Evolutionary conservation across 1,140 invertebrate genomes (phyloP).

Genomic region (Ostrea denselamellosa): DNA sequence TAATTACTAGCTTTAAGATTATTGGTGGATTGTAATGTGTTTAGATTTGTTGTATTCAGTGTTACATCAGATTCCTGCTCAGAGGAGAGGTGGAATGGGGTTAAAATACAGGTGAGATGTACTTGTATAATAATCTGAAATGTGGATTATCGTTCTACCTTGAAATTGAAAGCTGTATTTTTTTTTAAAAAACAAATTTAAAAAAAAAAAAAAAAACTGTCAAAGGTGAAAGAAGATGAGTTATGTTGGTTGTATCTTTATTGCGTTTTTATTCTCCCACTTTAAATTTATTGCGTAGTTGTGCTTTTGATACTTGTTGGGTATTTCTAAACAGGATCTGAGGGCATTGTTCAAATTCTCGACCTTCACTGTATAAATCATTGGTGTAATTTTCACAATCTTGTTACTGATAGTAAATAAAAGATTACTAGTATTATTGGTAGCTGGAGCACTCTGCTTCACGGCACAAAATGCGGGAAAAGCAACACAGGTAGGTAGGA

Average conservation of each 20-base stretch:
- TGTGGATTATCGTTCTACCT: too few species aligned
- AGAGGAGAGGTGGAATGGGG: neutral
- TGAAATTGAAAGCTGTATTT: too few species aligned
- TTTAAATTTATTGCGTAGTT: neutral
- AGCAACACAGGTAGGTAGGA: neutral
- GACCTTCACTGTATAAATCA: too few species aligned
- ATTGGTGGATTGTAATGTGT: conserved; percentile 12
- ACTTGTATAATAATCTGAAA: neutral
- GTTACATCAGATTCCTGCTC: neutral
- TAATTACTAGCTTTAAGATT: neutral
- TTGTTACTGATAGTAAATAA: neutral
- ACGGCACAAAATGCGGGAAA: neutral
- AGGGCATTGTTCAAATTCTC: neutral
- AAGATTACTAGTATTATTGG: neutral
- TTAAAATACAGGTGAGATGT: neutral
- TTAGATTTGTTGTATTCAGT: conserved; percentile 24
- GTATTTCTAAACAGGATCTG: neutral
- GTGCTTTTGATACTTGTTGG: neutral
- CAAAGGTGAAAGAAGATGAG: neutral
- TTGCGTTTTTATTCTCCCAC: neutral
- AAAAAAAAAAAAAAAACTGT: too few species aligned
- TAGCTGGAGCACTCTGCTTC: neutral
- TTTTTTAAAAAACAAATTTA: too few species aligned
- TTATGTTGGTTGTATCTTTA: neutral
- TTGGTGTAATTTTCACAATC: neutral